These are phyloP conservation scores for Hirtodrosophila cameraria DNA, from an alignment of 2,888 invertebrate genomes.

Conservation along the genomic window DNA sequence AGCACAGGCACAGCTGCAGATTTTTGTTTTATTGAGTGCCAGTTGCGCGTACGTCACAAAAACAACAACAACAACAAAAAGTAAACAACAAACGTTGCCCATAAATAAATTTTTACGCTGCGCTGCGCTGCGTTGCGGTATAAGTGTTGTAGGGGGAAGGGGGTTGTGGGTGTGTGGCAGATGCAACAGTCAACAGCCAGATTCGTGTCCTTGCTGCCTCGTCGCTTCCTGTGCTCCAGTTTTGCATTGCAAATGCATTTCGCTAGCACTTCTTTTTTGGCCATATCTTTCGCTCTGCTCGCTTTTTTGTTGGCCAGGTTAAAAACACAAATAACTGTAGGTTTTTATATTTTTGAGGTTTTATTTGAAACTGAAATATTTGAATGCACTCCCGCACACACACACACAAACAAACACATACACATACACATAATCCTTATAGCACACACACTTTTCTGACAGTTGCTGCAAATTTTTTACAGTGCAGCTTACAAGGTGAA, in stretches of 20 bases:
- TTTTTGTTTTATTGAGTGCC: conserved; percentile 61
- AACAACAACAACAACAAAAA: background rate
- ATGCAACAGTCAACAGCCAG: conserved; percentile 19
- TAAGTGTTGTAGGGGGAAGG: no score
- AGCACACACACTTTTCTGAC: background rate
- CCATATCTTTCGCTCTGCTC: conserved; percentile 18
- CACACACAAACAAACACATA: no score
- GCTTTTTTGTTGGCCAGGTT: conserved; percentile 25
- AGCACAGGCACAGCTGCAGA: conserved; percentile 4
- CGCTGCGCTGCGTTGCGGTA: background rate
- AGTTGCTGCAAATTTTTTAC: conserved; percentile 27
- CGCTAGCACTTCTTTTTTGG: conserved; percentile 7
- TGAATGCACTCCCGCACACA: conserved; percentile 32
- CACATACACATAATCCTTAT: conserved; percentile 2
- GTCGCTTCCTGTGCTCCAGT: conserved; percentile 65
- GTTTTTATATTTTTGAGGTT: conserved; percentile 2
- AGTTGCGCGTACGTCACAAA: conserved; percentile 41
- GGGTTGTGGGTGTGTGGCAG: conserved; percentile 6
- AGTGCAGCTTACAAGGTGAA: conserved; percentile 56
- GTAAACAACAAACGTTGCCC: conserved; percentile 21
- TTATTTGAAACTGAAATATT: conserved; percentile 38
- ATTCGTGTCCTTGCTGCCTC: conserved; percentile 52
- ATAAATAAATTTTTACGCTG: conserved; percentile 41
- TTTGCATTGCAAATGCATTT: conserved; percentile 64
- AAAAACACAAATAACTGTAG: conserved; percentile 51